Evolutionary conservation across 2,797 vertebrate genomes (phyloP), one percentile per base, ranked within the genome.

Genomic region (Phylloscopus collybita): DNA sequence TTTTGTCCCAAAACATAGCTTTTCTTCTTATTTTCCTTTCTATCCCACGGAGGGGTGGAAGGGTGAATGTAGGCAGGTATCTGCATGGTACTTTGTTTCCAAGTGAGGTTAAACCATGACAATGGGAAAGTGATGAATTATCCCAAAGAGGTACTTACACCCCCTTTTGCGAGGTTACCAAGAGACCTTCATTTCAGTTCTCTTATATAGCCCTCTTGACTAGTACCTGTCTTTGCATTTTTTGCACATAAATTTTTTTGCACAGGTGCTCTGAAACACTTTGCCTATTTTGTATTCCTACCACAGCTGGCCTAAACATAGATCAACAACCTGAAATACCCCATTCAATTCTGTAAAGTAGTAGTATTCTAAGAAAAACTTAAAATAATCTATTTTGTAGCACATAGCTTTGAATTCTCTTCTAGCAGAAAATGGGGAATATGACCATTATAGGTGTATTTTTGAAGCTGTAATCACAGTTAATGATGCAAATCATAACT

Each of bases 401-500:
- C 21, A 45, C 36, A 11, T 34, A 76, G 7, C 16, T 90, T 81
- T 84, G 27, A 95, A 72, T 86, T 91, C 12, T 79, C 7, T 92
- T 92, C 44, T 83, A 88, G 73, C 11, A 65, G 40, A 36, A 74
- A 88, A 69, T 54, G 22, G 40, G 27, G 12, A 90, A 59, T 81
- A 54, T 71, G 27, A 81, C 65, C 26, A 79, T 69, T 90, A 4
- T 7, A 64, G 54, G 47, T 51, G 50, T 74, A 44, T 75, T 83
- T 95, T 65, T 90, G 47, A 78, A 84, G 56, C 15, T 75, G 29
- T 69, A 93, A 62, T 79, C 4, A 0, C 51, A 70, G 70, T 65
- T 94, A 92, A 86, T 71, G 69, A 72, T 88, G 64, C 74, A 94
- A 94, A 67, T 80, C 70, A 47, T 80, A 92, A 85, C 47, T 79